phyloP scores from a whole-genome alignment of 1,140 invertebrate species.

The Pantala flavescens region DNA sequence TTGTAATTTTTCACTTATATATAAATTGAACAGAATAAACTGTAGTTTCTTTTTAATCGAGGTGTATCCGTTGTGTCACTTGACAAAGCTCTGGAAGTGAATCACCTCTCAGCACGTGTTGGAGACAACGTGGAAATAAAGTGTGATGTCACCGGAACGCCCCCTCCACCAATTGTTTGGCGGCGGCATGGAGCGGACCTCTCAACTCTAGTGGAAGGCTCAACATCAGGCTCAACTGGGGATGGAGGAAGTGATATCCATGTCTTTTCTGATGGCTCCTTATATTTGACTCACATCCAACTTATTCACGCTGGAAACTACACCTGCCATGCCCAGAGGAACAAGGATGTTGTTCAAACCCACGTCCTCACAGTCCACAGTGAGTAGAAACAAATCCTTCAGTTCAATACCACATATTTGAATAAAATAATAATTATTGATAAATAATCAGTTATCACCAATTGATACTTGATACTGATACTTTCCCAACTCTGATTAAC shows the following conservation, averaged over 20 bases:
- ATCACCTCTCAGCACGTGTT: constrained; percentile 54
- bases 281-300: constrained; percentile 64
- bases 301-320: constrained; percentile 71
- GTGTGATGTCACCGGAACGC: constrained; percentile 61
- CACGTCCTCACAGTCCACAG: constrained; percentile 66
- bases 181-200: constrained; percentile 56
- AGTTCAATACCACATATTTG: no score
- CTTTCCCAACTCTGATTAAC: no score
- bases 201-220: constrained; percentile 49
- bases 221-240: constrained; percentile 36
- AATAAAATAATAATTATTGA: no score
- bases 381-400: constrained; percentile 38
- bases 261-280: constrained; percentile 59
- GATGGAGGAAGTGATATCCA: constrained; percentile 39
- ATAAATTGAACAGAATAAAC: no score
- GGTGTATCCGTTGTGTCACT: constrained; percentile 61
- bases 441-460: no score
- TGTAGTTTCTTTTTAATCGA: constrained; percentile 28
- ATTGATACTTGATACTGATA: no score
- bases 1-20: no score
- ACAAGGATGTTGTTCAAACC: constrained; percentile 63
- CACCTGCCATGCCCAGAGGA: constrained; percentile 63
- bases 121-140: constrained; percentile 72
- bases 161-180: constrained; percentile 62
- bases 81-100: constrained; percentile 61